Percentiles rank a stretch among this genome's conserved stretches.
These are phyloP conservation scores for Apamea epomidion DNA, from an alignment of 2,888 invertebrate species.

Conservation along the genomic window DNA sequence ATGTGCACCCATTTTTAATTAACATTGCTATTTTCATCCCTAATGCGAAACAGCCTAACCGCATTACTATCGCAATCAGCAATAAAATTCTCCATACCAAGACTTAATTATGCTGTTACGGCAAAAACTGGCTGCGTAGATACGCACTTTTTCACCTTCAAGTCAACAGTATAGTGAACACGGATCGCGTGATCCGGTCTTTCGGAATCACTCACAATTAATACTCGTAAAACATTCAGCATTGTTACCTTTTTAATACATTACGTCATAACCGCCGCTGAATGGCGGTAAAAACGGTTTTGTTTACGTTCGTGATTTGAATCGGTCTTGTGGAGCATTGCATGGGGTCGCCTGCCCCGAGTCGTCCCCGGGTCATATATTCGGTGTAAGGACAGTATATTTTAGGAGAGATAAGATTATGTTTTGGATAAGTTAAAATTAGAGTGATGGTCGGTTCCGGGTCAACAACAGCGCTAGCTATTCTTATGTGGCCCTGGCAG, in stretches of 20 bases:
- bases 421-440: conserved; percentile 55
- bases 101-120: conserved; percentile 30
- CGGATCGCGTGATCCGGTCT: conserved; percentile 70
- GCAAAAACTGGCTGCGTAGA: conserved; percentile 43
- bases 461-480: neutral
- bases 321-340: conserved; percentile 60
- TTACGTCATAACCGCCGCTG: conserved; percentile 81
- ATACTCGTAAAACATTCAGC: conserved; percentile 82
- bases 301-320: conserved; percentile 85
- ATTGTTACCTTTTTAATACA: conserved; percentile 82
- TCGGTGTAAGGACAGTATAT: conserved; percentile 69
- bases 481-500: neutral
- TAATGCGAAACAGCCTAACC: neutral
- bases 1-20: conserved; percentile 8
- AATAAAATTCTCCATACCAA: conserved; percentile 39
- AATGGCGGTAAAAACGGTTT: conserved; percentile 84
- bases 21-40: conserved; percentile 13
- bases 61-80: conserved; percentile 19
- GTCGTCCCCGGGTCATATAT: conserved; percentile 62
- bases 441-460: conserved; percentile 25
- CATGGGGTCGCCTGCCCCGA: conserved; percentile 45
- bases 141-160: conserved; percentile 48
- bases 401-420: conserved; percentile 72
- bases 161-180: conserved; percentile 49
- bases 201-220: conserved; percentile 78